These are phyloP conservation scores for Xenotilapia longispinis DNA, from an alignment of 2,113 vertebrate species.

Conservation along the genomic window DNA sequence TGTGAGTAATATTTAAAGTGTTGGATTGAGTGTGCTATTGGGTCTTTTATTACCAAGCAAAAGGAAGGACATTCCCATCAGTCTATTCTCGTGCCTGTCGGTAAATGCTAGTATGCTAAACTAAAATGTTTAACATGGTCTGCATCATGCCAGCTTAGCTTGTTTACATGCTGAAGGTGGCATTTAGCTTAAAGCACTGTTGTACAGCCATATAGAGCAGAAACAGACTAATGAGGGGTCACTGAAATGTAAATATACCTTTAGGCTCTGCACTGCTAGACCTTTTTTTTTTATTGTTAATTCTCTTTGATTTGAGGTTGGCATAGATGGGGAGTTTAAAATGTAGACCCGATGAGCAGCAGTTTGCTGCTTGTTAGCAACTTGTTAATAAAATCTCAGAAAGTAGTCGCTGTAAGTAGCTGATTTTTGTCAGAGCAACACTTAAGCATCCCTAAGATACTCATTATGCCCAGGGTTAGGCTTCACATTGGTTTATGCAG, in stretches of 20 bases:
- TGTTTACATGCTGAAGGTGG: neutral
- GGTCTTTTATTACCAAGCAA: neutral
- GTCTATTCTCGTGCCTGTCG: neutral
- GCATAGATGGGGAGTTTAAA: neutral
- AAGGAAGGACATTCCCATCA: neutral
- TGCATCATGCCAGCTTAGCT: neutral
- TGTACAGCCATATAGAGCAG: neutral
- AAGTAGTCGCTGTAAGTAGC: neutral
- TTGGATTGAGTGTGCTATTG: neutral
- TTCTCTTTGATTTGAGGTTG: neutral
- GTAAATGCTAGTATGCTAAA: neutral
- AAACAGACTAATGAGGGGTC: neutral
- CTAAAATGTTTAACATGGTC: neutral
- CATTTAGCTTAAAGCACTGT: neutral
- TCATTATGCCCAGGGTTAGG: neutral
- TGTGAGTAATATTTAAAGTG: neutral
- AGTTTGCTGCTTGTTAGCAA: neutral
- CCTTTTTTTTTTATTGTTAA: neutral
- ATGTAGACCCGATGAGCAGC: neutral
- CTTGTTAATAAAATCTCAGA: neutral
- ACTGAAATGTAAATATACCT: neutral
- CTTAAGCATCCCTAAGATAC: neutral
- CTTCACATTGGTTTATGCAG: neutral
- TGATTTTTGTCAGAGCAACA: neutral
- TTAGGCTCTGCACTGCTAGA: neutral